Conservation (phyloP, 2,888 invertebrate genomes). For the Ganaspis brasiliensis region DNA sequence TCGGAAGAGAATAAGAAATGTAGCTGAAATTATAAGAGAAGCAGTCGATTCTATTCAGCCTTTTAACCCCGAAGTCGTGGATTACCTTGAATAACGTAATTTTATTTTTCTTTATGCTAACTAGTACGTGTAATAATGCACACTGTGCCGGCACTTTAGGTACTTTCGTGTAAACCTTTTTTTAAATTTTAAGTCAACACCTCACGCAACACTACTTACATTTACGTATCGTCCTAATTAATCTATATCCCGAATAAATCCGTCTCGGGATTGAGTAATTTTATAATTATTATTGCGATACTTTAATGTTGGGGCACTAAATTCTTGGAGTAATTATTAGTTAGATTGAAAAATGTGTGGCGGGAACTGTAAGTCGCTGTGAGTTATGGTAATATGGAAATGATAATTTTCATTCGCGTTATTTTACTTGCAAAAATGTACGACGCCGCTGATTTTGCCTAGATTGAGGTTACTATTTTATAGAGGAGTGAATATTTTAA, state of each 20-base stretch:
- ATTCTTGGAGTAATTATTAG: constrained; percentile 35
- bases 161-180: constrained; percentile 43
- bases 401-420: constrained; percentile 22
- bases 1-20: too few species aligned
- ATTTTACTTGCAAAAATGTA: constrained; percentile 42
- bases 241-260: constrained; percentile 31
- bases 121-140: background rate
- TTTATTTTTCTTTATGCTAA: constrained; percentile 28
- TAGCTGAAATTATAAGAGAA: too few species aligned
- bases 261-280: constrained; percentile 38
- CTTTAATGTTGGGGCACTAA: constrained; percentile 34
- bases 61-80: too few species aligned
- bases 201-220: constrained; percentile 38
- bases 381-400: constrained; percentile 38
- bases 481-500: constrained; percentile 7
- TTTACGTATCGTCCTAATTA: constrained; percentile 39
- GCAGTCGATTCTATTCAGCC: too few species aligned
- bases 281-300: constrained; percentile 27
- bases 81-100: constrained; percentile 28
- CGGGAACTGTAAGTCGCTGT: constrained; percentile 13
- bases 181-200: constrained; percentile 32
- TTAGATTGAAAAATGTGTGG: constrained; percentile 21
- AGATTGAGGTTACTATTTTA: constrained; percentile 24
- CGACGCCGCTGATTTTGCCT: constrained; percentile 1
- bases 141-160: background rate